Evolutionary conservation across 1,140 invertebrate species (phyloP).

Genomic region (Mizuhopecten yessoensis): DNA sequence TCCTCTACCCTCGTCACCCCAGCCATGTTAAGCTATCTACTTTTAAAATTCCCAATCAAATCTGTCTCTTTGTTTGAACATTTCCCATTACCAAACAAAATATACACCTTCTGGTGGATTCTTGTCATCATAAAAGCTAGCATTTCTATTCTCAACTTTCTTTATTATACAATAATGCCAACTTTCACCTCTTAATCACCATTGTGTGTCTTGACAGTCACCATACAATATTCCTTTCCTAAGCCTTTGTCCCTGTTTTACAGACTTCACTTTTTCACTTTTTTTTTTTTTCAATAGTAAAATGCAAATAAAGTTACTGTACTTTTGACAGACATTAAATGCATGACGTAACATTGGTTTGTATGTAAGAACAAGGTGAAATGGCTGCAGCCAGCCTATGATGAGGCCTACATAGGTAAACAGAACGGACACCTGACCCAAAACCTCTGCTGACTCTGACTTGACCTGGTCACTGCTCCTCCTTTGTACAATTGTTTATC

Average conservation of each 20-base stretch:
- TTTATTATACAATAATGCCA: not conserved
- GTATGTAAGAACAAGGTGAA: not conserved
- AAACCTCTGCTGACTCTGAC: not conserved
- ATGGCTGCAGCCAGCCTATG: not conserved
- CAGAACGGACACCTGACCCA: not conserved
- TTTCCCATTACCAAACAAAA: too few relatives aligned
- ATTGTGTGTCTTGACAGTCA: not conserved
- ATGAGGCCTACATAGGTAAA: too few relatives aligned
- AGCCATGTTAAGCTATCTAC: too few relatives aligned
- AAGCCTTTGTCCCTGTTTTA: not conserved
- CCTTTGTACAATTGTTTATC: not conserved
- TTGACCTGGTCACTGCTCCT: not conserved
- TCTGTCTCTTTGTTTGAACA: too few relatives aligned
- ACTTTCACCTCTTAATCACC: not conserved
- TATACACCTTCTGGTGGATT: too few relatives aligned
- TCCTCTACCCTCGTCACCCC: too few relatives aligned
- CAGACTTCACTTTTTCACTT: not conserved
- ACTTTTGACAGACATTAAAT: not conserved
- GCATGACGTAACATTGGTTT: too few relatives aligned
- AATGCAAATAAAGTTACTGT: not conserved
- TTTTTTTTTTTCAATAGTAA: not conserved
- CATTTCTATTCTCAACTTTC: too few relatives aligned
- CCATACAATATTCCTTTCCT: not conserved
- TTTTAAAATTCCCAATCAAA: too few relatives aligned
- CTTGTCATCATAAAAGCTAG: too few relatives aligned